Evolutionary conservation across 2,888 invertebrate species (phyloP).

Genomic region (Zootermopsis nevadensis): DNA sequence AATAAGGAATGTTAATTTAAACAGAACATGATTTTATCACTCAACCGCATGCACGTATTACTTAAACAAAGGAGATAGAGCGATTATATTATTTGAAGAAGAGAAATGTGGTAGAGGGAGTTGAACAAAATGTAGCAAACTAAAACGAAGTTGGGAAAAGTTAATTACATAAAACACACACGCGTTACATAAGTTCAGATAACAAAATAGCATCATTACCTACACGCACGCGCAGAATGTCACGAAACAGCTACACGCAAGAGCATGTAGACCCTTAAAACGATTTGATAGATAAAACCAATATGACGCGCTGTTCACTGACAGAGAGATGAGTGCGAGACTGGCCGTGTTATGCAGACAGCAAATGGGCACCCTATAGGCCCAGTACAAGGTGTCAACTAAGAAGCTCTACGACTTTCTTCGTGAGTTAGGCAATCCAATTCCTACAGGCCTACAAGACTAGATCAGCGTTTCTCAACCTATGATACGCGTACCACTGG

Average conservation of each 20-base stretch:
- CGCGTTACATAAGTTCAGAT: conserved; percentile 35
- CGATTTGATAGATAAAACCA: conserved; percentile 36
- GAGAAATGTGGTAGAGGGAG: background rate
- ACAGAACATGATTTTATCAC: conserved; percentile 22
- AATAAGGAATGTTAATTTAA: background rate
- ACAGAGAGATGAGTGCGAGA: too few species aligned
- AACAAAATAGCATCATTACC: conserved; percentile 37
- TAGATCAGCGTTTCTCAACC: too few species aligned
- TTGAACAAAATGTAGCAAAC: conserved; percentile 26
- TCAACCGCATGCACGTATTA: conserved; percentile 1
- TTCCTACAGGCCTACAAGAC: too few species aligned
- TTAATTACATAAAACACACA: conserved; percentile 43
- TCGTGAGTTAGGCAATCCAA: too few species aligned
- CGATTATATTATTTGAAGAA: conserved; percentile 27
- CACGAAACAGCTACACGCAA: conserved; percentile 11
- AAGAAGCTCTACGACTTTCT: too few species aligned
- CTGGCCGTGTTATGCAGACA: too few species aligned
- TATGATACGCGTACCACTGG: too few species aligned
- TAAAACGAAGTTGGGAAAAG: conserved; percentile 33
- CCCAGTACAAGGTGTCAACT: too few species aligned
- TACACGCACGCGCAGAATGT: conserved; percentile 20
- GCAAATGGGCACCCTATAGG: too few species aligned
- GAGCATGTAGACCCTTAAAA: conserved; percentile 17
- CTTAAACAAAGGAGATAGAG: conserved; percentile 22
- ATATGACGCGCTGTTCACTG: background rate